Base-by-base conservation (phyloP, 2,113 vertebrate genomes). In the Aplodontia rufa region DNA sequence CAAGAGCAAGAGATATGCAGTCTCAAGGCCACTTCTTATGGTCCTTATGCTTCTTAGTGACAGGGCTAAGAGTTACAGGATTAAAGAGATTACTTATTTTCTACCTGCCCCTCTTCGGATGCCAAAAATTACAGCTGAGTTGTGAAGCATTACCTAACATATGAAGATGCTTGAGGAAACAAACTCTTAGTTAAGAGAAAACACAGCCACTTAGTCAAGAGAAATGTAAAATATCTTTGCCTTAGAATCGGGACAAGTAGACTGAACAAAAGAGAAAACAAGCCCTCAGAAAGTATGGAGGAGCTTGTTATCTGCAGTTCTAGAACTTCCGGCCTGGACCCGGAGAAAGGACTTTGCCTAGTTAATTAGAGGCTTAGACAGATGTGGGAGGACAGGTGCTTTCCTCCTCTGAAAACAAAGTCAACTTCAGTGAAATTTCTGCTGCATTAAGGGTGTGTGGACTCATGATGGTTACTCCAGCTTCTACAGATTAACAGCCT, bases 301-400 rank as follows among this genome's bases (percentile, higher is more conserved):
- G 2, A 1, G 0, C 3, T 24, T 0, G 4, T 0, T 35, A 6
- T 37, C 5, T 45, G 35, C 10, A 49, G 17, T 8, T 87, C 37
- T 1, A 2, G 2, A 30, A 2, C 8, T n/a, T 32, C 35, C 53
- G 20, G 35, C n/a, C 64, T 42, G 12, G 16, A 17, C 24, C 11
- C 4, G 8, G 55, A 93, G 62, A 81, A 42, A 37, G 3, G 9
- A 0, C 32, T 16, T 8, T 53, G 78, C 32, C 51, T 8, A 42
- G 35, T 28, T 51, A 81, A 55, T 1, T 9, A 42, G 19, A 82
- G 55, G 30, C 26, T 82, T 62, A 87, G 12, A 17, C n/a, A 22
- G 16, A 91, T 30, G 28, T 12, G 11, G 53, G 26, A 66, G 8
- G 19, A 68, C 0, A 32, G 37, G 24, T 6, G 19, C 51, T 55